Evolutionary conservation across 2,797 vertebrate genomes (phyloP), one percentile per base, ranked within the genome.

Genomic region (Bovichtus diacanthus): DNA sequence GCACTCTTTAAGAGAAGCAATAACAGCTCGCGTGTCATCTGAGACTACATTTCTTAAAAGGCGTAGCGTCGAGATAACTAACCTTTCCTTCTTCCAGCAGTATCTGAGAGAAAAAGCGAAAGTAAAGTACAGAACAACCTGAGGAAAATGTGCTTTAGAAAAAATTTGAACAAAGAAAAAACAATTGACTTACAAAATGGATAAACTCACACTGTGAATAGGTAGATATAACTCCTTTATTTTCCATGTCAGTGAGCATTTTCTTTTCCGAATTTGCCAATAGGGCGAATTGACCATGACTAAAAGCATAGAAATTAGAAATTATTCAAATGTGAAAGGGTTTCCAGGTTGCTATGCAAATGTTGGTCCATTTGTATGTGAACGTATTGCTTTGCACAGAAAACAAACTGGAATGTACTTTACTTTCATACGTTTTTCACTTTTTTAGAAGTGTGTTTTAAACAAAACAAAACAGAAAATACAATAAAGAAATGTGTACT

Each of bases 261-360:
- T 34, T 83, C 44, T 68, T 63, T 73, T 56, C 66, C 80, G 54
- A 82, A 82, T 21, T 34, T 58, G 51, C 60, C 71, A 80, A 80
- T 82, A 56, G 72, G 70, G 62, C 0, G 61, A 84, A 78, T 31
- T 78, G 74, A 71, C 78, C 65, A 54, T 82, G 85, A 88, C 76
- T 82, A 88, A 91, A 87, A 88, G 90, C 87, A 91, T 90, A 88
- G 88, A 90, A 93, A 94, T 91, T 21, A 87, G 85, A 92, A 90
- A 92, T 94, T 88, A 92, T 93, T 93, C 87, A 90, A 92, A 93
- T 92, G 67, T 63, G 74, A 83, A 62, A 66, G 34, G 25, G 63
- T 50, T 78, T 87, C 55, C 23, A 64, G 66, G 81, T 79, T 65
- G 16, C 63, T 75, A 86, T 90, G 90, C 79, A 78, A 90, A 88